Evolutionary conservation across 2,888 invertebrate species (phyloP).

Genomic region (Tachina fera): DNA sequence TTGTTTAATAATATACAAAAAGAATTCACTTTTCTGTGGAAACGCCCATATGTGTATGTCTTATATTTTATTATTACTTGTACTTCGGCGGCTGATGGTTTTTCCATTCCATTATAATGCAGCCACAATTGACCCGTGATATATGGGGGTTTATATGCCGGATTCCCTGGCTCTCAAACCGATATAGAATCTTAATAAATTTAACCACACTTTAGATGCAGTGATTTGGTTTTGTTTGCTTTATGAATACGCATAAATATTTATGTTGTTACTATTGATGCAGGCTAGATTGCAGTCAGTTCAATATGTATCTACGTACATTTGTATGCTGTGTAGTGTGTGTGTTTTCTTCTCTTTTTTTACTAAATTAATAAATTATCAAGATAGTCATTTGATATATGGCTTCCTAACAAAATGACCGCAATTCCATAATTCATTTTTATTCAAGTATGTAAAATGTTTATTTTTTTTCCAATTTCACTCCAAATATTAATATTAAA

Average conservation of each 20-base stretch:
- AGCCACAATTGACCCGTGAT: slow-evolving; percentile 66
- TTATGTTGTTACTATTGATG: slow-evolving; percentile 24
- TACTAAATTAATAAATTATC: slow-evolving; percentile 70
- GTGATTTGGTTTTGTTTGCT: slow-evolving; percentile 61
- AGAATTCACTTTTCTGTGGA: too few relatives aligned
- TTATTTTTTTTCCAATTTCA: slow-evolving; percentile 12
- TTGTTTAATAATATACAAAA: too few relatives aligned
- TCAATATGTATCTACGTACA: slow-evolving; percentile 20
- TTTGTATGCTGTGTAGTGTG: slow-evolving; percentile 17
- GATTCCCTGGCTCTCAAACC: slow-evolving; percentile 49
- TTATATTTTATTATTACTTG: slow-evolving; percentile 17
- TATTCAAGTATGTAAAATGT: slow-evolving; percentile 36
- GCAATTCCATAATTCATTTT: slow-evolving; percentile 69
- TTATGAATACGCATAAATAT: slow-evolving; percentile 15
- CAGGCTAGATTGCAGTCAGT: slow-evolving; percentile 35
- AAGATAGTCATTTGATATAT: slow-evolving; percentile 70
- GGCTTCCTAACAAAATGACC: slow-evolving; percentile 66
- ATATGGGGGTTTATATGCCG: slow-evolving; percentile 53
- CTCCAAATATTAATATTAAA: slow-evolving; percentile 38
- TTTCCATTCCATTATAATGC: slow-evolving; percentile 8
- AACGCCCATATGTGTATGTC: too few relatives aligned
- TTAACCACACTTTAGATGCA: slow-evolving; percentile 66
- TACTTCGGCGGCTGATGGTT: slow-evolving; percentile 34
- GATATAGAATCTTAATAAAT: slow-evolving; percentile 42
- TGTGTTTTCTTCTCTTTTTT: slow-evolving; percentile 13